Evolutionary conservation across 2,888 invertebrate genomes (phyloP).

Genomic region (Graphium colonna): DNA sequence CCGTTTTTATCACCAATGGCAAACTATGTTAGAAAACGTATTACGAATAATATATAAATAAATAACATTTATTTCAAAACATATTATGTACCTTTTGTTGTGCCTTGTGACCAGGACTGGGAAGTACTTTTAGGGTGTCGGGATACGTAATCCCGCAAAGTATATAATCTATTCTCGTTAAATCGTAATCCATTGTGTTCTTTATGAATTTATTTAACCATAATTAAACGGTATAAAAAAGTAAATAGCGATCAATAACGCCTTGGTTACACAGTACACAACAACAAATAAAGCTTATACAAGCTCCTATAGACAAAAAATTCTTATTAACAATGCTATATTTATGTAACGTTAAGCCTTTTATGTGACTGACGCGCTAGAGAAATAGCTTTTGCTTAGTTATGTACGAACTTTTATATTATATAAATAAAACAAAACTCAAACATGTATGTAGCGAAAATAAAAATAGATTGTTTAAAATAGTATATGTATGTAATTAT

Average conservation of each 20-base stretch:
- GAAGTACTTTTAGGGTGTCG: slow-evolving; percentile 88
- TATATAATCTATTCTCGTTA: slow-evolving; percentile 91
- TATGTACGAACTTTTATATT: no score
- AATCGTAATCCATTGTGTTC: slow-evolving; percentile 86
- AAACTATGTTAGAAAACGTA: slow-evolving; percentile 71
- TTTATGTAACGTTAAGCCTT: no score
- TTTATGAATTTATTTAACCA: slow-evolving; percentile 5
- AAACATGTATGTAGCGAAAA: no score
- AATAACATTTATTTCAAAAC: no score
- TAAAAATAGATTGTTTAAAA: no score
- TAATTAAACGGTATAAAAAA: background rate
- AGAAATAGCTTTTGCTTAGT: no score
- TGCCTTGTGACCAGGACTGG: slow-evolving; percentile 80
- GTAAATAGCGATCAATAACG: slow-evolving; percentile 38
- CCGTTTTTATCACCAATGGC: slow-evolving; percentile 92
- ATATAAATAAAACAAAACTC: no score
- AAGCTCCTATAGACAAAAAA: background rate
- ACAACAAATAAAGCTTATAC: slow-evolving; percentile 14
- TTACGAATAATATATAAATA: slow-evolving; percentile 24
- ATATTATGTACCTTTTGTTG: slow-evolving; percentile 81
- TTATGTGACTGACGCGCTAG: no score
- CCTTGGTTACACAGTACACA: slow-evolving; percentile 41
- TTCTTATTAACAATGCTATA: no score
- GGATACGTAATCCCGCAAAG: slow-evolving; percentile 88
- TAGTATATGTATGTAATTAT: no score